Percentiles rank a stretch among this genome's conserved stretches.
These are phyloP conservation scores for Lepidurus couesii DNA, from an alignment of 1,140 invertebrate genomes.

Conservation along the genomic window DNA sequence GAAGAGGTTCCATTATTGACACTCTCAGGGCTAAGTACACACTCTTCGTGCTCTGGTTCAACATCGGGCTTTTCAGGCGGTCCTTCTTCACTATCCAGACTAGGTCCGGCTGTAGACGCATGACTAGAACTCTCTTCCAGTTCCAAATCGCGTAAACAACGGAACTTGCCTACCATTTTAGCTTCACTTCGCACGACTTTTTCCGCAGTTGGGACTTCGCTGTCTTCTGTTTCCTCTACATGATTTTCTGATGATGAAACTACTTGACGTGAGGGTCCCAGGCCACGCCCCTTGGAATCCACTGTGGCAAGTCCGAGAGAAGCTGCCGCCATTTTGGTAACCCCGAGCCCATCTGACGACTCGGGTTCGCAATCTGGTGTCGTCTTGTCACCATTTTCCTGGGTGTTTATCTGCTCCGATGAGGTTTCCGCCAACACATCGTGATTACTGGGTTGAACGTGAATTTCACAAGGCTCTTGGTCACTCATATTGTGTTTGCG, in stretches of 20 bases:
- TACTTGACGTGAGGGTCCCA: background rate
- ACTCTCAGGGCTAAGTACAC: background rate
- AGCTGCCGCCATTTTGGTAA: constrained; percentile 4
- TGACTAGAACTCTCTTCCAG: constrained; percentile 15
- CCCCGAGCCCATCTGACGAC: background rate
- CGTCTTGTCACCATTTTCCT: background rate
- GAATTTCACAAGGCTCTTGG: background rate
- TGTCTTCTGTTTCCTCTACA: background rate
- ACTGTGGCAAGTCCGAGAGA: background rate
- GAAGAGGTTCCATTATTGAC: background rate
- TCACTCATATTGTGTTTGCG: background rate
- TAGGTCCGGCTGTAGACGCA: background rate
- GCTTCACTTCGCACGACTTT: background rate
- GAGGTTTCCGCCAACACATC: background rate
- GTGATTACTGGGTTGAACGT: background rate
- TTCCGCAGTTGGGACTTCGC: background rate
- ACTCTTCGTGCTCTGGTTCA: background rate
- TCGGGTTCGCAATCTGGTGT: background rate
- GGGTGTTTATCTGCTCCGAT: background rate
- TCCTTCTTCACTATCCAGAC: background rate
- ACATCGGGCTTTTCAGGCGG: background rate
- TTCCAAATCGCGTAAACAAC: constrained; percentile 28
- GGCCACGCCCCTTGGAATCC: constrained; percentile 5
- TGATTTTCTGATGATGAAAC: background rate
- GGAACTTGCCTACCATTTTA: constrained; percentile 31